phyloP scores from a whole-genome alignment of 2,888 invertebrate species.

The Diabrotica balteata region DNA sequence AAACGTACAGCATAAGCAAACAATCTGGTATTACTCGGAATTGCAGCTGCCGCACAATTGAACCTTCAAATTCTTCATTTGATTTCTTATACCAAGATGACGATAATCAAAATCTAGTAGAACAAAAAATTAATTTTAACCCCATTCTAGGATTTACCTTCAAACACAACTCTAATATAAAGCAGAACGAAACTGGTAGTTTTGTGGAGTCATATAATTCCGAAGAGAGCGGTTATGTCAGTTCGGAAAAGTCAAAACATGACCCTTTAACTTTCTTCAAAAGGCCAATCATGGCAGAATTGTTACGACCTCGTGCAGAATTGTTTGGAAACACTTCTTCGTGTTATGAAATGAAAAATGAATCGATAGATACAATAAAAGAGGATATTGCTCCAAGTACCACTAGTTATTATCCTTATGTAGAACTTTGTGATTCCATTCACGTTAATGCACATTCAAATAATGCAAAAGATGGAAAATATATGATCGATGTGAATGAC shows the following conservation, averaged over 20 bases:
- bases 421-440: too few species aligned
- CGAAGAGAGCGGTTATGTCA: constrained; percentile 46
- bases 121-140: constrained; percentile 3
- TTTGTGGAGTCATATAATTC: constrained; percentile 32
- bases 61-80: constrained; percentile 16
- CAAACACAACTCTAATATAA: constrained; percentile 13
- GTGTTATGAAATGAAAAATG: constrained; percentile 1
- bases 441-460: too few species aligned
- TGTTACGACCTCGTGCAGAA: constrained; percentile 39
- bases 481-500: too few species aligned
- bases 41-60: constrained; percentile 30
- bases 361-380: not conserved
- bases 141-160: constrained; percentile 24
- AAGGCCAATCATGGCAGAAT: constrained; percentile 41
- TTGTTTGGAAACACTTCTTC: not conserved
- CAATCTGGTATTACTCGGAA: constrained; percentile 12
- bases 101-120: not conserved
- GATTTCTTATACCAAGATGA: constrained; percentile 23
- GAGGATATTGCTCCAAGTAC: not conserved
- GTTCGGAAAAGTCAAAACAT: constrained; percentile 38
- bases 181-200: not conserved
- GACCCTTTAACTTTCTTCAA: constrained; percentile 43
- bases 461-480: too few species aligned
- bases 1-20: not conserved
- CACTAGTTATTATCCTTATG: too few species aligned